phyloP scores from a whole-genome alignment of 2,888 invertebrate genomes.

The Drosophila colorata region DNA sequence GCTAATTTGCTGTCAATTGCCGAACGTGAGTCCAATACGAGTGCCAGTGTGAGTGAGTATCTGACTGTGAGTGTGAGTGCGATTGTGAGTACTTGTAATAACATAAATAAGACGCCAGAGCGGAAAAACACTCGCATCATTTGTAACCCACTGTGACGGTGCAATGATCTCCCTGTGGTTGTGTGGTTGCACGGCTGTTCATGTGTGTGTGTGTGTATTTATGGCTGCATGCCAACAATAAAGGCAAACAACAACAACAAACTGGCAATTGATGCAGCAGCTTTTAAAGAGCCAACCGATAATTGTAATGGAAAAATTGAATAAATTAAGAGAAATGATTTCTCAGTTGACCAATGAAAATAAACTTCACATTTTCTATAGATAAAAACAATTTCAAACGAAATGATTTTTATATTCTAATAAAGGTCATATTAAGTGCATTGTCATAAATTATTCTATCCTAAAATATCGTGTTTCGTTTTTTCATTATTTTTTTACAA shows the following conservation, averaged over 20 bases:
- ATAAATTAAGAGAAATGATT: constrained; percentile 39
- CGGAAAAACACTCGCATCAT: constrained; percentile 64
- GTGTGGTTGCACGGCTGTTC: constrained; percentile 6
- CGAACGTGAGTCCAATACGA: constrained; percentile 25
- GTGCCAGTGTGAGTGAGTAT: neutral
- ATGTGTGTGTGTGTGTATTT: constrained; percentile 25
- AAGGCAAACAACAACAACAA: constrained; percentile 27
- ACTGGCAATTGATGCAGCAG: constrained; percentile 40
- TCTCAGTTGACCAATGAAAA: constrained; percentile 16
- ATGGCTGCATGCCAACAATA: constrained; percentile 60
- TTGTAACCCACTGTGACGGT: constrained; percentile 62
- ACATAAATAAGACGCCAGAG: constrained; percentile 60
- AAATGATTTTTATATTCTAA: neutral
- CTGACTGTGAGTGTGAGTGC: constrained; percentile 2
- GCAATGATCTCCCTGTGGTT: constrained; percentile 60
- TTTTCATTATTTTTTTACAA: too few species aligned
- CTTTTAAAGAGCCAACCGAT: constrained; percentile 50
- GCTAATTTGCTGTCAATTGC: constrained; percentile 62
- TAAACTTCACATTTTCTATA: neutral
- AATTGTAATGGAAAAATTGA: constrained; percentile 54
- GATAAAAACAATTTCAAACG: neutral
- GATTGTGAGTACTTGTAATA: constrained; percentile 51
- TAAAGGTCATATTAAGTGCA: neutral
- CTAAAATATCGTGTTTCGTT: neutral
- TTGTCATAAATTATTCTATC: too few species aligned